Evolutionary conservation across 2,797 vertebrate species (phyloP).

Genomic region (Fringilla coelebs): DNA sequence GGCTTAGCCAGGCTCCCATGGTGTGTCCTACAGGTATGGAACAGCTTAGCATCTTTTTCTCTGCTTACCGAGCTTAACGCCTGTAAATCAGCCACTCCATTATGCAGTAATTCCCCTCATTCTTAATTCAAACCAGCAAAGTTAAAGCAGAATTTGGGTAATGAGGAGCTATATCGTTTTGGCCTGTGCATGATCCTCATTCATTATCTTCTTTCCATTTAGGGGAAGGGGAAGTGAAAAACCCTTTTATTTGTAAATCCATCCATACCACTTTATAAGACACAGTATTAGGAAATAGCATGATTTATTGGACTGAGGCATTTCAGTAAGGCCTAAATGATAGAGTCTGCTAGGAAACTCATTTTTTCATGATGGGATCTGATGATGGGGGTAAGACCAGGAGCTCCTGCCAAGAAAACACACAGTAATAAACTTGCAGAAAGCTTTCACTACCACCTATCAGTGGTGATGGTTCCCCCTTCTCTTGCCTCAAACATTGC

Average conservation of each 20-base stretch:
- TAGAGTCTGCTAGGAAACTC: conserved; percentile 42
- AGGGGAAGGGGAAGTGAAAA: background rate
- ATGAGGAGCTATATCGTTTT: conserved; percentile 20
- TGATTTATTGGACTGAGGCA: conserved; percentile 70
- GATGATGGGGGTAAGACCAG: conserved; percentile 40
- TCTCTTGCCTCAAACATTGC: background rate
- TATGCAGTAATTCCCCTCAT: conserved; percentile 44
- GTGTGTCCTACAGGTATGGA: conserved; percentile 57
- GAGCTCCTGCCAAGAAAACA: conserved; percentile 49
- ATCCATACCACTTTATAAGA: conserved; percentile 65
- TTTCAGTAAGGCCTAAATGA: conserved; percentile 49
- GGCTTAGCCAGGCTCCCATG: conserved; percentile 39
- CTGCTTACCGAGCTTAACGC: conserved; percentile 6
- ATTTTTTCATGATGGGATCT: conserved; percentile 31
- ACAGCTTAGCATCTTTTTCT: conserved; percentile 53
- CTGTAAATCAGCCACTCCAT: conserved; percentile 49
- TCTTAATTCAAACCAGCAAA: conserved; percentile 50
- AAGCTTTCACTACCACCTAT: conserved; percentile 31
- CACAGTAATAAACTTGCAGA: conserved; percentile 35
- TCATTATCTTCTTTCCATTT: conserved; percentile 43
- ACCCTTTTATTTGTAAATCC: conserved; percentile 34
- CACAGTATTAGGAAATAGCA: conserved; percentile 47
- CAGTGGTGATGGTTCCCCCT: conserved; percentile 8
- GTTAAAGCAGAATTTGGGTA: conserved; percentile 21
- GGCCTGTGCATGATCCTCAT: conserved; percentile 28